Conservation (phyloP, 2,888 invertebrate genomes). For the Xestoiulus laeticollis region DNA sequence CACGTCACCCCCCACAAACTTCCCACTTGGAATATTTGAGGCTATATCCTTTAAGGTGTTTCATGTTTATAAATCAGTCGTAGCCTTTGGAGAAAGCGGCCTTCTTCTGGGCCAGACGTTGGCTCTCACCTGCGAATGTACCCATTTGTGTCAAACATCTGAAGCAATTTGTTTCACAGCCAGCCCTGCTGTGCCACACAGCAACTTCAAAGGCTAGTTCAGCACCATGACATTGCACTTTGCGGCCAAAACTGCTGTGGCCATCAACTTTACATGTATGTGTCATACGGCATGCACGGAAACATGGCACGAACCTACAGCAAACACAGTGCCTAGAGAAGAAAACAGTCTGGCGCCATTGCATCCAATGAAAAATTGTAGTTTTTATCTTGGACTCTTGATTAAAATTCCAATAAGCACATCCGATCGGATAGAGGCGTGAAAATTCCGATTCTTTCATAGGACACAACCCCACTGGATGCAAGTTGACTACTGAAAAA, state of each 20-base stretch:
- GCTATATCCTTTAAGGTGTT: background rate
- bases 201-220: slow-evolving; percentile 47
- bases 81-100: slow-evolving; percentile 8
- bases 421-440: background rate
- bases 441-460: background rate
- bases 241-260: background rate
- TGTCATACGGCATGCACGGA: slow-evolving; percentile 1
- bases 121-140: slow-evolving; percentile 48
- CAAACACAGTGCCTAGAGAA: background rate
- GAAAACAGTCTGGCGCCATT: background rate
- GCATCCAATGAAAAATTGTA: background rate
- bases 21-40: slow-evolving; percentile 37
- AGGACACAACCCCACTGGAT: too few relatives aligned
- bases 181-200: slow-evolving; percentile 51
- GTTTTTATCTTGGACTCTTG: background rate
- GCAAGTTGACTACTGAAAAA: too few relatives aligned
- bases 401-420: background rate
- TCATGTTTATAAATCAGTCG: slow-evolving; percentile 33
- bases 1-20: slow-evolving; percentile 32
- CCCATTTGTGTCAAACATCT: slow-evolving; percentile 52
- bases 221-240: slow-evolving; percentile 46
- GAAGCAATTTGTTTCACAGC: slow-evolving; percentile 53
- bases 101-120: slow-evolving; percentile 41
- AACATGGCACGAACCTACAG: background rate
- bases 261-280: slow-evolving; percentile 32